A percentile compares a stretch with the other conserved stretches of the same genome.
Conservation (phyloP, 2,888 invertebrate species). For the Cynaeus angustus region DNA sequence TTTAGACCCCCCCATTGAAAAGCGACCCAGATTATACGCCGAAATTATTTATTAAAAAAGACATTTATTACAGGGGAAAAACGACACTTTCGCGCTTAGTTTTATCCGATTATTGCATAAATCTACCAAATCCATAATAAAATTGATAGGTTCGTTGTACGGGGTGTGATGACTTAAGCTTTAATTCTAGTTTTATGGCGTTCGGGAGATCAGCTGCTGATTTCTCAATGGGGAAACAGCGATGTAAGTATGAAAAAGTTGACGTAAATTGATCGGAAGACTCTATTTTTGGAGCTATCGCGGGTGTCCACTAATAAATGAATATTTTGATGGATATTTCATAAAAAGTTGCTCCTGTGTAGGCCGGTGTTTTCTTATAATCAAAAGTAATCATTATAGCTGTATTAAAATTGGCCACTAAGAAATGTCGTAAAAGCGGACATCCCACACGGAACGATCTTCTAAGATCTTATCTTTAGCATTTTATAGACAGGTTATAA, state of each 20-base stretch:
- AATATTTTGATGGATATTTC: too few relatives aligned
- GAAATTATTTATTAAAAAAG: conserved; percentile 41
- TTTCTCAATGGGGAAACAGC: conserved; percentile 24
- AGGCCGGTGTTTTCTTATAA: not conserved
- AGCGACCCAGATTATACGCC: conserved; percentile 32
- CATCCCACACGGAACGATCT: conserved; percentile 4
- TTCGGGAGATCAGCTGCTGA: conserved; percentile 38
- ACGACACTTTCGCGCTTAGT: conserved; percentile 27
- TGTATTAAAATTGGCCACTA: not conserved
- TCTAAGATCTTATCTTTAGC: not conserved
- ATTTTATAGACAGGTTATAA: conserved; percentile 2
- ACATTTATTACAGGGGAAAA: conserved; percentile 20
- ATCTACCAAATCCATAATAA: conserved; percentile 23
- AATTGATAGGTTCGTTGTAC: conserved; percentile 22
- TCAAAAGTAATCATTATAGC: not conserved
- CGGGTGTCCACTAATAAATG: not conserved
- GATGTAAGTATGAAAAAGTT: conserved; percentile 32
- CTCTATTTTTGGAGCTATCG: not conserved
- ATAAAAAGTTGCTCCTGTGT: not conserved
- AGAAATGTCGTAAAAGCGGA: not conserved
- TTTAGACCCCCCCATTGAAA: conserved; percentile 53
- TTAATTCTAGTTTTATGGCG: conserved; percentile 38
- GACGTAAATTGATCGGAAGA: conserved; percentile 21
- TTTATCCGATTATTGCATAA: conserved; percentile 24
- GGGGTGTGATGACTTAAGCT: conserved; percentile 26